Evolutionary conservation across 2,113 vertebrate genomes (phyloP), one percentile per base, ranked within the genome.

Genomic region (Petromus typicus): DNA sequence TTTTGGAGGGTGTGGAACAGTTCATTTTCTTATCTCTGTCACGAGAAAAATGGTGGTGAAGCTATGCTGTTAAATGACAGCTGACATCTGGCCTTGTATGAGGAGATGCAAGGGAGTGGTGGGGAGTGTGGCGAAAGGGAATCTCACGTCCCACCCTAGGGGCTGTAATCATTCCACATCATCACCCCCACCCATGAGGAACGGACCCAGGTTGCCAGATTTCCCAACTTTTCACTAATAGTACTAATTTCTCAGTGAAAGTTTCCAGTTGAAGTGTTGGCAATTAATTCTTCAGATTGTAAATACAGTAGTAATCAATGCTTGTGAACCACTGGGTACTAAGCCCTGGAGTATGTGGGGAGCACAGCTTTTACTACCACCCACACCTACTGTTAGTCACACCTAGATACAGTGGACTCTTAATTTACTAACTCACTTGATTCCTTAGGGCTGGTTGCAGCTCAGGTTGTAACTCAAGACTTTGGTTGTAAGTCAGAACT

Each of bases 151-250:
- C 57, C 6, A 1, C 10, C 25, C n/a, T 7, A 54, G 45, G 63
- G 14, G 0, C 14, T 14, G 0, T 25, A 16, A 0, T 20, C n/a
- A 1, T 16, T n/a, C n/a, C n/a, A 43, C 30, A 18, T 10, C 5
- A 0, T 30, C 56, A 9, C 7, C 2, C 23, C 17, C 37, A 66
- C 51, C 45, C 83, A 34, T 7, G 17, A 71, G 66, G 63, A 61
- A 57, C 5, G 8, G n/a, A 1, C 34, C 11, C 3, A 13, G n/a
- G 17, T 11, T 45, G 32, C 10, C 40, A 30, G 22, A 13, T 43
- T 89, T 59, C 40, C 22, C 30, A 34, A 23, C 34, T 91, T 51
- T 69, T 79, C 59, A 66, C 63, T 34, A 56, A 63, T 57, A 25
- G 51, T 5, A 10, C 25, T 40, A 2, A 4, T 37, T 45, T 82